Base-by-base conservation (phyloP, 1,140 invertebrate species). In the Drosophila erecta region DNA sequence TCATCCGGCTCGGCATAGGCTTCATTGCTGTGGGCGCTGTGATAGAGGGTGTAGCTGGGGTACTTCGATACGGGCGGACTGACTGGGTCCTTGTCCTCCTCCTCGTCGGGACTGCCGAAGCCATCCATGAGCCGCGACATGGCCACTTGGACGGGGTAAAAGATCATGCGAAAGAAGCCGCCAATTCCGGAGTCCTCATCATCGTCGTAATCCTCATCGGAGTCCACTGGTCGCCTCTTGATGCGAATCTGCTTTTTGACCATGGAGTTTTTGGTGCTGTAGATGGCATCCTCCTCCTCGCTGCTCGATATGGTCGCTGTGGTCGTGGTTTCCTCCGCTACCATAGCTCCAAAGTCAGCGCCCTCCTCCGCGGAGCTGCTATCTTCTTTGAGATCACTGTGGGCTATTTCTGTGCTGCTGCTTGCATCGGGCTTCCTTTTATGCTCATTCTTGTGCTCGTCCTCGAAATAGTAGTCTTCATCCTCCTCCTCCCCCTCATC, bases 131-230 rank as follows among this genome's bases (percentile, higher is more conserved):
- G n/a, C 1, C 77, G 69, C 2, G 75, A 50, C 81, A 92, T 89
- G 20, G 87, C 85, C 71, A 87, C 33, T 35, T 92, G 89, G 3
- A 92, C 76, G 17, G 91, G 91, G 61, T 91, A 91, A 59, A 92
- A 92, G 1, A 92, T 67, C 84, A 92, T 90, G 47, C 90, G 89
- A 58, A 92, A 81, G 58, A 92, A 91, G 33, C 83, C 66, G 35
- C 76, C 77, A 0, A 91, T 73, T 11, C 83, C 69, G 0, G 72
- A 49, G 15, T 81, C 61, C 12, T 67, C 61, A 10, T 84, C 81
- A 3, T 76, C 66, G 2, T 86, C 55, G 7, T 84, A 72, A 7
- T 83, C 57, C 22, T 81, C 76, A 8, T 84, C 76, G 4, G 81
- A 66, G 20, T 17, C 66, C n/a, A 20, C n/a, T 4, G 84, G 74